Evolutionary conservation across 2,888 invertebrate genomes (phyloP).

Genomic region (Hetaerina titia): DNA sequence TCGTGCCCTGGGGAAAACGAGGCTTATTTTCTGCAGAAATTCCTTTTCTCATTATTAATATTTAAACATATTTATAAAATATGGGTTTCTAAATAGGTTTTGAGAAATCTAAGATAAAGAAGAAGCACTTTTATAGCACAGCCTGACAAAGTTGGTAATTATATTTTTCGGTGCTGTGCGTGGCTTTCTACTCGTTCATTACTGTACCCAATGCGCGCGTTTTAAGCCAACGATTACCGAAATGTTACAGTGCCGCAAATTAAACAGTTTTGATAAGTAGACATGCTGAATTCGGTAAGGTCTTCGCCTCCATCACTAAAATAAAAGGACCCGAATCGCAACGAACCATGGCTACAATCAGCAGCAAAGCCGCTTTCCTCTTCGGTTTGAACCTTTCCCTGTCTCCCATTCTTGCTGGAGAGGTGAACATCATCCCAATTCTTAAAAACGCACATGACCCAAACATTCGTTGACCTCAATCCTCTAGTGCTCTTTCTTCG

Average conservation of each 20-base stretch:
- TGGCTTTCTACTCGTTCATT: no score
- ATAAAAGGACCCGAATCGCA: not conserved
- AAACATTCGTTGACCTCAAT: not conserved
- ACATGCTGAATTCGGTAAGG: not conserved
- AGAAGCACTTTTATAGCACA: no score
- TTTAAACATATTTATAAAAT: no score
- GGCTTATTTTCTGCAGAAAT: no score
- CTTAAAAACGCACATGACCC: not conserved
- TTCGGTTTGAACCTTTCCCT: not conserved
- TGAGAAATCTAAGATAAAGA: no score
- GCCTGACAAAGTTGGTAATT: no score
- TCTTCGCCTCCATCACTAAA: not conserved
- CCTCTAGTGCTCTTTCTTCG: not conserved
- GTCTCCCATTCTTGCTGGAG: not conserved
- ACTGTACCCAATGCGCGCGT: no score
- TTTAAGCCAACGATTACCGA: no score
- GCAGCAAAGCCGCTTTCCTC: not conserved
- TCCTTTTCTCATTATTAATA: no score
- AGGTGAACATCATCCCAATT: not conserved
- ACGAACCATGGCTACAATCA: not conserved
- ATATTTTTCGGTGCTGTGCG: no score
- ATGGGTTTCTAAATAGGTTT: no score
- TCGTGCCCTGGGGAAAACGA: no score
- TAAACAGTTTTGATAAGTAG: not conserved
- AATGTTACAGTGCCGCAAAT: not conserved